Evolutionary conservation across 2,113 vertebrate species (phyloP).

Genomic region (Micronycteris hirsuta): DNA sequence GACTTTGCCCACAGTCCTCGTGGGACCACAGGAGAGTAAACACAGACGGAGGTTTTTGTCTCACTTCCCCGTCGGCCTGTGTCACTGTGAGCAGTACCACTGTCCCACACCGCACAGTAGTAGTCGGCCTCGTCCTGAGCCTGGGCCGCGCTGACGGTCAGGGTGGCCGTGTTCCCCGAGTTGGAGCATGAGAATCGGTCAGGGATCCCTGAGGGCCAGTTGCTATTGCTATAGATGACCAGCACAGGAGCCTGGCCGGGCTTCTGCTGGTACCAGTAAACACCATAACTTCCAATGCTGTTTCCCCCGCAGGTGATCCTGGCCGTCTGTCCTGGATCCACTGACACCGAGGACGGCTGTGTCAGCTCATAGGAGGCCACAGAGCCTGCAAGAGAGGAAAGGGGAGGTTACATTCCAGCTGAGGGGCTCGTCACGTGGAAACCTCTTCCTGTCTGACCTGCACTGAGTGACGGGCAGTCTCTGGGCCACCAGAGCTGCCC

Average conservation of each 20-base stretch:
- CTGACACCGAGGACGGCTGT: neutral
- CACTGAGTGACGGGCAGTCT: neutral
- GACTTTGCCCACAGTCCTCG: too few relatives aligned
- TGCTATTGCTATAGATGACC: rapidly evolving
- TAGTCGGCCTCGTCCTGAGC: neutral
- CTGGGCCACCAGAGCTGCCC: too few relatives aligned
- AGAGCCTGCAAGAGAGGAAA: neutral
- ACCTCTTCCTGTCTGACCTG: too few relatives aligned
- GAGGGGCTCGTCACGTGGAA: rapidly evolving
- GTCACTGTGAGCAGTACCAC: neutral
- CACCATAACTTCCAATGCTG: rapidly evolving
- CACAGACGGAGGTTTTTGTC: neutral
- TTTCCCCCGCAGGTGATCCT: rapidly evolving
- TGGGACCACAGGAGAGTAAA: too few relatives aligned
- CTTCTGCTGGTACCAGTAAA: too few relatives aligned
- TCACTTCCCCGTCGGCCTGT: neutral
- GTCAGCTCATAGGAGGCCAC: neutral
- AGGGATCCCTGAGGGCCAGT: neutral
- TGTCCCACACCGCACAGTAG: neutral
- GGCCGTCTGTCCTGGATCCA: rapidly evolving
- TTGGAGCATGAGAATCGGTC: rapidly evolving
- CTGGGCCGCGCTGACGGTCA: conserved; percentile 18
- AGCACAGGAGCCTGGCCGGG: too few relatives aligned
- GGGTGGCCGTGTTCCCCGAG: rapidly evolving
- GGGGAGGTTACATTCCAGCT: too few relatives aligned